phyloP scores from a whole-genome alignment of 2,113 vertebrate species.

The Pseudorectes ferrugineus region DNA sequence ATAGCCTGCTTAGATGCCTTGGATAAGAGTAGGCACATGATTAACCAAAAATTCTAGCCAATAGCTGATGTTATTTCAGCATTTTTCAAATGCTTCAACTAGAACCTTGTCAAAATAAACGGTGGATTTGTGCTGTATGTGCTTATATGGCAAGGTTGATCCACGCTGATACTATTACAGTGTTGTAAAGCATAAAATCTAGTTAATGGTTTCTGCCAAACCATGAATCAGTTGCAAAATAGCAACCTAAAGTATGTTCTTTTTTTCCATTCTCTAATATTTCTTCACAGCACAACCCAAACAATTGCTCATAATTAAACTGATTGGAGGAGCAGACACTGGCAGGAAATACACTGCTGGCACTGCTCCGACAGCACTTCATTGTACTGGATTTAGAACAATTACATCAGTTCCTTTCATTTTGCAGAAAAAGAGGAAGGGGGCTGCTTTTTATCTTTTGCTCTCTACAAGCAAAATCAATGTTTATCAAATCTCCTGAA shows the following conservation, averaged over 20 bases:
- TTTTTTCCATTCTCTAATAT: conserved; percentile 86
- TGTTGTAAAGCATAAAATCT: conserved; percentile 73
- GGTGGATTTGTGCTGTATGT: conserved; percentile 68
- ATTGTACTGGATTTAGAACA: conserved; percentile 71
- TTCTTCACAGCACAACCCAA: conserved; percentile 75
- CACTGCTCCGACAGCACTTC: conserved; percentile 30
- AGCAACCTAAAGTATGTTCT: conserved; percentile 68
- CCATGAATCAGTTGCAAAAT: conserved; percentile 78
- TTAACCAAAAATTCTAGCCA: conserved; percentile 45
- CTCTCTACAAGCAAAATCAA: not conserved
- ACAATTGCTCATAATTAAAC: conserved; percentile 80
- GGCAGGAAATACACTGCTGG: conserved; percentile 74
- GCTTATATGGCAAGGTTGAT: conserved; percentile 82
- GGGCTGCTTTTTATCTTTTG: not conserved
- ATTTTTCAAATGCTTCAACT: conserved; percentile 73
- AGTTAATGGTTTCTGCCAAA: conserved; percentile 74
- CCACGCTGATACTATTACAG: conserved; percentile 63
- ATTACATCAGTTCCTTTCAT: conserved; percentile 75
- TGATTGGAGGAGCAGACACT: conserved; percentile 71
- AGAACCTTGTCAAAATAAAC: conserved; percentile 75
- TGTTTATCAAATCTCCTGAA: conserved; percentile 41
- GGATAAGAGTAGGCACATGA: conserved; percentile 17
- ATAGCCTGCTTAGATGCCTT: conserved; percentile 21
- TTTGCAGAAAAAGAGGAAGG: conserved; percentile 31
- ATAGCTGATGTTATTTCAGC: conserved; percentile 63